Evolutionary conservation across 2,113 vertebrate genomes (phyloP).

Genomic region (Chionomys nivalis): DNA sequence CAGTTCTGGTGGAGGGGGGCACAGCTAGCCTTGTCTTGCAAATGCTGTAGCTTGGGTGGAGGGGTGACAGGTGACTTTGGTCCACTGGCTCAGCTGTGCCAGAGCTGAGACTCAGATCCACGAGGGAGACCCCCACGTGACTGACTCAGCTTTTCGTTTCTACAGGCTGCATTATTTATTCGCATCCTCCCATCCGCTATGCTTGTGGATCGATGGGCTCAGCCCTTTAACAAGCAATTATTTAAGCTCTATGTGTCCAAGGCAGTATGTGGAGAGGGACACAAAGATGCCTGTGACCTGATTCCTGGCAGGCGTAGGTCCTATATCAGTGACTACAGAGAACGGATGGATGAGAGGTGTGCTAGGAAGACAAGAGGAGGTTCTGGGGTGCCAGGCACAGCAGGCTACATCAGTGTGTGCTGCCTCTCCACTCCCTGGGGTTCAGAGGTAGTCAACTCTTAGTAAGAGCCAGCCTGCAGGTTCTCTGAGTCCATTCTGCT

Average conservation of each 20-base stretch:
- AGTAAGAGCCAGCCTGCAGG: not conserved
- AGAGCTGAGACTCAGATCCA: not conserved
- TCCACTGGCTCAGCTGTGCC: not conserved
- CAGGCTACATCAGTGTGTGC: not conserved
- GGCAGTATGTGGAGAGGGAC: not conserved
- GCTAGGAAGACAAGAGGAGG: too few relatives aligned
- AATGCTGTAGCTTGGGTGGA: not conserved
- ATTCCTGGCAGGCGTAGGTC: not conserved
- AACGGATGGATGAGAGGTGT: not conserved
- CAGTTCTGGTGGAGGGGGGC: not conserved
- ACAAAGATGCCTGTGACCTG: not conserved
- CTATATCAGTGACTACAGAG: rapidly evolving
- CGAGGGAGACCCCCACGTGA: not conserved
- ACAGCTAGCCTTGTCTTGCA: too few relatives aligned
- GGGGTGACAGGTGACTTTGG: not conserved
- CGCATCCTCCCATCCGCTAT: not conserved
- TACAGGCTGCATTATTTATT: not conserved
- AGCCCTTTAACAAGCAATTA: not conserved
- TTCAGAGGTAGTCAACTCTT: not conserved
- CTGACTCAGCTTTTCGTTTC: not conserved
- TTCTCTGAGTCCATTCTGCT: not conserved
- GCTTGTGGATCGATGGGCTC: not conserved
- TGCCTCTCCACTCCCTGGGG: not conserved
- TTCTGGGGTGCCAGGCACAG: not conserved
- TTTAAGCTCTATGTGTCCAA: not conserved